Percentiles rank a stretch among this genome's conserved stretches.
Evolutionary conservation across 2,888 invertebrate species (phyloP).

Genomic region (Macaria liturata): DNA sequence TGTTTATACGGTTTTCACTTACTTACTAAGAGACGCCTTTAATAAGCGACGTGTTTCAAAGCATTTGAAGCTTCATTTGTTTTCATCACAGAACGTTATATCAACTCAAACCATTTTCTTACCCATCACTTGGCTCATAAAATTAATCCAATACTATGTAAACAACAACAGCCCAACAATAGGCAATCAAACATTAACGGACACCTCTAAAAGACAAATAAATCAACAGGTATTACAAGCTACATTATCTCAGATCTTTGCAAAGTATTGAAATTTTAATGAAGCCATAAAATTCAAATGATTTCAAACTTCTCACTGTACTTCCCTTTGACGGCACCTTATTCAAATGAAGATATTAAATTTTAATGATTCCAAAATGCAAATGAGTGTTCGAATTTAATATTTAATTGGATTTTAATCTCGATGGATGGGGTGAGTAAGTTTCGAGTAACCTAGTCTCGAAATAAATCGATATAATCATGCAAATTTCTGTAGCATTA

Average conservation of each 20-base stretch:
- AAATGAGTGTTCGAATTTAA: slow-evolving; percentile 22
- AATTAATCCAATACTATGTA: no score
- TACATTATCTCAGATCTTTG: slow-evolving; percentile 19
- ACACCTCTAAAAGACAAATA: slow-evolving; percentile 3
- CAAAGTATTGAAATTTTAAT: slow-evolving; percentile 32
- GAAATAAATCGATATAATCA: no score
- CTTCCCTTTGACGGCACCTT: slow-evolving; percentile 20
- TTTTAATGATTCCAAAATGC: slow-evolving; percentile 25
- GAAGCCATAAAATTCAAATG: slow-evolving; percentile 30
- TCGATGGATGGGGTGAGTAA: background rate
- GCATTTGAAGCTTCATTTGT: no score
- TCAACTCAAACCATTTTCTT: no score
- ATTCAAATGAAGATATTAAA: slow-evolving; percentile 27
- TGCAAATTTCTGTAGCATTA: no score
- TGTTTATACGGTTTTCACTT: no score
- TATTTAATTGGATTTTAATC: slow-evolving; percentile 10
- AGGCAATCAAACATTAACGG: slow-evolving; percentile 6
- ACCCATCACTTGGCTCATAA: no score
- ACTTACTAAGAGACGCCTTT: no score
- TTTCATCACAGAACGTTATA: no score
- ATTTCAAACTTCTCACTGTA: slow-evolving; percentile 16
- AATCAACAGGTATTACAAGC: slow-evolving; percentile 7
- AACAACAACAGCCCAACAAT: background rate
- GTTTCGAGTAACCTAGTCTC: background rate
- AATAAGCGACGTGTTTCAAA: no score